A percentile compares a stretch with the other conserved stretches of the same genome.
phyloP scores from a whole-genome alignment of 2,113 vertebrate genomes.

The Hippocampus zosterae region DNA sequence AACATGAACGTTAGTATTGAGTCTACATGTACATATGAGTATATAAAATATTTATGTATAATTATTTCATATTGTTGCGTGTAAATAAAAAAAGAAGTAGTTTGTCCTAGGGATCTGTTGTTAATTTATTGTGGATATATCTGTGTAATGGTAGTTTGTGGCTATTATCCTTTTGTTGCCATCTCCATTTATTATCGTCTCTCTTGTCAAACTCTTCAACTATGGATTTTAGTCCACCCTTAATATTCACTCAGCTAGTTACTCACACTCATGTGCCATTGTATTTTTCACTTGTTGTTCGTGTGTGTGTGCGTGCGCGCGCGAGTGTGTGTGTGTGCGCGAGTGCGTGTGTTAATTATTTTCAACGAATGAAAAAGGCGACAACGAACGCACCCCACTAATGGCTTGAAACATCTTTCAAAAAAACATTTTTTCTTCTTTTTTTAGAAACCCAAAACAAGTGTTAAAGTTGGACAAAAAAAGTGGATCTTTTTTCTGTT shows the following conservation, averaged over 20 bases:
- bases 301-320: neutral
- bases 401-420: conserved; percentile 69
- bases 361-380: conserved; percentile 57
- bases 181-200: conserved; percentile 73
- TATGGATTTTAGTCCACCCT: conserved; percentile 55
- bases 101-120: conserved; percentile 87
- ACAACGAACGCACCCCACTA: conserved; percentile 72
- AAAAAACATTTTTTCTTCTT: conserved; percentile 43
- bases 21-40: conserved; percentile 86
- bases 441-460: conserved; percentile 46
- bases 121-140: conserved; percentile 99
- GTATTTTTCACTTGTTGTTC: conserved; percentile 69
- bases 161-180: conserved; percentile 70
- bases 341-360: conserved; percentile 48
- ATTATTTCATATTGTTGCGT: conserved; percentile 99
- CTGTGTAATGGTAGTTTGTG: conserved; percentile 86
- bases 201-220: conserved; percentile 30
- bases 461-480: conserved; percentile 62
- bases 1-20: conserved; percentile 77
- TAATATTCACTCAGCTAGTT: conserved; percentile 62
- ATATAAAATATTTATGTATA: conserved; percentile 99
- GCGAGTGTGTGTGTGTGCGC: conserved; percentile 2
- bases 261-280: conserved; percentile 72
- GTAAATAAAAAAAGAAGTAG: conserved; percentile 90
- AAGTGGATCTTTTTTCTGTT: conserved; percentile 52